phyloP scores from a whole-genome alignment of 2,113 vertebrate genomes.

The Lepisosteus osseus region DNA sequence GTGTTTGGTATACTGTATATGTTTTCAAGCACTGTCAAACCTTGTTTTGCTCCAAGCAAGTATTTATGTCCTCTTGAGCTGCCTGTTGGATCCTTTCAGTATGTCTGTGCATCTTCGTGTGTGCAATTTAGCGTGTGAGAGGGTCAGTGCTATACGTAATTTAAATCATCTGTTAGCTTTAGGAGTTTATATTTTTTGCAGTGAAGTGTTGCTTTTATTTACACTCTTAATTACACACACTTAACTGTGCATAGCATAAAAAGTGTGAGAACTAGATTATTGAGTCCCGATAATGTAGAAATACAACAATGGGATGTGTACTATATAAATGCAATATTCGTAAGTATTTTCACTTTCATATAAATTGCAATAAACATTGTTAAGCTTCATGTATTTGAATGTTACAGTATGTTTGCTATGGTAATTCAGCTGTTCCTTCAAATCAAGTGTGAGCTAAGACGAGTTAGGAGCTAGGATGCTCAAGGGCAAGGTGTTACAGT shows the following conservation, averaged over 20 bases:
- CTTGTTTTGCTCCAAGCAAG: neutral
- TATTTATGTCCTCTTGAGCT: neutral
- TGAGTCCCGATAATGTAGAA: no score
- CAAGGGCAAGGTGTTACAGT: no score
- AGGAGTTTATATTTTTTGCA: neutral
- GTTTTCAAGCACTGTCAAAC: neutral
- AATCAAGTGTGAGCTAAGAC: no score
- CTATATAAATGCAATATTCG: no score
- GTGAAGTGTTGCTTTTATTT: neutral
- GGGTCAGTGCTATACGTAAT: neutral
- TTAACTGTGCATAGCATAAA: neutral
- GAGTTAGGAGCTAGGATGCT: no score
- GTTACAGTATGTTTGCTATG: no score
- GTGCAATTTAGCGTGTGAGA: neutral
- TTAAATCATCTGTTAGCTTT: conserved; percentile 8
- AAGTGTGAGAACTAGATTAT: neutral
- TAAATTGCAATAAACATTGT: no score
- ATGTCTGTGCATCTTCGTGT: neutral
- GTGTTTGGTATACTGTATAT: neutral
- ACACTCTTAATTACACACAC: conserved; percentile 4
- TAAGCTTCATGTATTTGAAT: no score
- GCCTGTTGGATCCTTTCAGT: neutral
- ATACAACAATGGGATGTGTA: no score
- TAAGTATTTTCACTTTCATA: no score
- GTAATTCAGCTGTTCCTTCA: no score